Base-by-base conservation (phyloP, 1,140 invertebrate species). In the Drosophila carrolli region DNA sequence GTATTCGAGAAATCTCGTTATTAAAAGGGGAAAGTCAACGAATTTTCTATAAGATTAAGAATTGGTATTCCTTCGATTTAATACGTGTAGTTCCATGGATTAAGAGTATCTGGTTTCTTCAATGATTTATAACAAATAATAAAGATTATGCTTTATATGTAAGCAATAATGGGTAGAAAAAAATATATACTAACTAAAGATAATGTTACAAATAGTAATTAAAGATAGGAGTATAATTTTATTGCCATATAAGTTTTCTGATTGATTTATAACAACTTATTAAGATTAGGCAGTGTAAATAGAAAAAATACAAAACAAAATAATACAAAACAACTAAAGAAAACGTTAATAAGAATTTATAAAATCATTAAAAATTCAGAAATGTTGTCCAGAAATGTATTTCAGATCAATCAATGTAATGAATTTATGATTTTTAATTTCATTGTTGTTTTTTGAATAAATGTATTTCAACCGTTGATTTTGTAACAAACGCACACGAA, bases 401-500 rank as follows among this genome's bases (percentile, higher is more conserved):
- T 38, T 7, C 16, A 4, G 43, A 50, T 50, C 5, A n/a, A 63
- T 55, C 19, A 38, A 48, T 38, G 23, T 10, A 10, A 55, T 37
- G 11, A 23, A n/a, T 62, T 14, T 10, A 29, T n/a, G 35, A 29
- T 47, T 63, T 13, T 7, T 2, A 59, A 19, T 41, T 48, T n/a
- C 35, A 13, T 16, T 35, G 19, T 11, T 23, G 19, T 47, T 40
- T 63, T 35, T 14, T 14, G n/a, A 65, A 40, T 66, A 61, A n/a
- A 48, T 62, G 19, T 38, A 32, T 62, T 37, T 47, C 6, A 43
- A 37, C 23, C 23, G 60, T 56, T 68, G 65, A 48, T 57, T 57
- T 71, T 70, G 63, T 41, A 71, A 71, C 16, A 29, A 14, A 50
- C 57, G 14, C 58, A 14, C 46, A 47, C 27, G 40, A 50, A 46